These are phyloP conservation scores for Stegastes partitus DNA, from an alignment of 2,113 vertebrate species.

Conservation along the genomic window DNA sequence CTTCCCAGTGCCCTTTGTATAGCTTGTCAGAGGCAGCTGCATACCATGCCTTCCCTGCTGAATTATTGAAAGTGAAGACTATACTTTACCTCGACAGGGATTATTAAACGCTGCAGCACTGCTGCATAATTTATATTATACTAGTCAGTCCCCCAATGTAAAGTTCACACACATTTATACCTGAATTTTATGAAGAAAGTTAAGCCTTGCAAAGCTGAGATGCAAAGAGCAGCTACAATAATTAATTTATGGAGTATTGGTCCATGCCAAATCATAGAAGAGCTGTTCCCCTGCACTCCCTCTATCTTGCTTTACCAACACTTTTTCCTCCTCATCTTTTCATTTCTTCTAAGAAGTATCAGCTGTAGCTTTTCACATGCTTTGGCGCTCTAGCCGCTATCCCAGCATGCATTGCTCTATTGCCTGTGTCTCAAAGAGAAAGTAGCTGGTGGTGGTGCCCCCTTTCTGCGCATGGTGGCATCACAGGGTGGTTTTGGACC, in stretches of 20 bases:
- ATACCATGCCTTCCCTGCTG: slow-evolving; percentile 54
- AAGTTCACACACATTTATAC: slow-evolving; percentile 18
- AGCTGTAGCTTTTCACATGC: slow-evolving; percentile 69
- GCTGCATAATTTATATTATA: slow-evolving; percentile 60
- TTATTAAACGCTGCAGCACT: slow-evolving; percentile 60
- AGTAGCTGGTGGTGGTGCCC: slow-evolving; percentile 76
- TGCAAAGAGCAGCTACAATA: slow-evolving; percentile 27
- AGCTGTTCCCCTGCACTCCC: slow-evolving; percentile 71
- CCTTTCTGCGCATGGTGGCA: slow-evolving; percentile 81
- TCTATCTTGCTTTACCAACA: slow-evolving; percentile 59
- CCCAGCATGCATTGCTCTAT: slow-evolving; percentile 84
- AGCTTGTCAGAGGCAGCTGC: slow-evolving; percentile 51
- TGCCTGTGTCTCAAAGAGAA: slow-evolving; percentile 78
- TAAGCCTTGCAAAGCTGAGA: slow-evolving; percentile 59
- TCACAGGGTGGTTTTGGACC: slow-evolving; percentile 69
- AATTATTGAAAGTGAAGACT: slow-evolving; percentile 78
- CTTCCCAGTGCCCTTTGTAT: slow-evolving; percentile 58
- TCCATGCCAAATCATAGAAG: slow-evolving; percentile 42
- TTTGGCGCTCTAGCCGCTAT: slow-evolving; percentile 77
- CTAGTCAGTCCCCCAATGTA: slow-evolving; percentile 30
- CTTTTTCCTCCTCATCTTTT: slow-evolving; percentile 58
- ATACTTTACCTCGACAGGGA: slow-evolving; percentile 47
- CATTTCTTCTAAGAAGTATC: slow-evolving; percentile 55
- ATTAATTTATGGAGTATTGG: slow-evolving; percentile 26
- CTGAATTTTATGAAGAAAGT: slow-evolving; percentile 8